A percentile compares a stretch with the other conserved stretches of the same genome.
phyloP scores from a whole-genome alignment of 2,113 vertebrate genomes.

The Bothrops jararaca region DNA sequence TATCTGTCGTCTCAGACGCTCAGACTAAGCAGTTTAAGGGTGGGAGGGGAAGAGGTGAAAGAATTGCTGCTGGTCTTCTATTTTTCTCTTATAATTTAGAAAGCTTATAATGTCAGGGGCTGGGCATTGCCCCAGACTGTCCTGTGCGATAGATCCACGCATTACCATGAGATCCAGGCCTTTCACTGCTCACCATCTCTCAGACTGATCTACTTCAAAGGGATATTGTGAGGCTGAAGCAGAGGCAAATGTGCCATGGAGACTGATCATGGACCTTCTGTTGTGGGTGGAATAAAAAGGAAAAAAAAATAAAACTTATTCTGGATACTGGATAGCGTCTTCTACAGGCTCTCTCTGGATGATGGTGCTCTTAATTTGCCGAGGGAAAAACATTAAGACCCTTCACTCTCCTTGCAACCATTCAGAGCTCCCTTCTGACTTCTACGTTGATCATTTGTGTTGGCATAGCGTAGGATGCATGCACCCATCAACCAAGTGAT shows the following conservation, averaged over 20 bases:
- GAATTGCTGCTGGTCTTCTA: neutral
- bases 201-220: too few relatives aligned
- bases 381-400: neutral
- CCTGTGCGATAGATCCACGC: too few relatives aligned
- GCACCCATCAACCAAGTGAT: neutral
- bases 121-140: neutral
- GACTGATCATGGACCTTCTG: neutral
- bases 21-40: slow-evolving; percentile 18
- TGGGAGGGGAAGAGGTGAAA: neutral
- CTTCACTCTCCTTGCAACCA: neutral
- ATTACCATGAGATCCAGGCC: neutral
- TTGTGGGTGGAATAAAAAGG: neutral
- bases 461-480: neutral
- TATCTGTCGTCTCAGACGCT: slow-evolving; percentile 33
- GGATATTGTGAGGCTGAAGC: neutral
- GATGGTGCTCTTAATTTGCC: neutral
- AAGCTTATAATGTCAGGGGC: neutral
- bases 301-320: neutral
- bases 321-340: neutral
- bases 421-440: neutral
- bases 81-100: neutral
- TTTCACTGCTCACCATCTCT: too few relatives aligned
- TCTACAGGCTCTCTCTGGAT: neutral
- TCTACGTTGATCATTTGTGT: neutral
- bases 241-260: neutral